Evolutionary conservation across 2,113 vertebrate genomes (phyloP).

Genomic region (Grus americana): DNA sequence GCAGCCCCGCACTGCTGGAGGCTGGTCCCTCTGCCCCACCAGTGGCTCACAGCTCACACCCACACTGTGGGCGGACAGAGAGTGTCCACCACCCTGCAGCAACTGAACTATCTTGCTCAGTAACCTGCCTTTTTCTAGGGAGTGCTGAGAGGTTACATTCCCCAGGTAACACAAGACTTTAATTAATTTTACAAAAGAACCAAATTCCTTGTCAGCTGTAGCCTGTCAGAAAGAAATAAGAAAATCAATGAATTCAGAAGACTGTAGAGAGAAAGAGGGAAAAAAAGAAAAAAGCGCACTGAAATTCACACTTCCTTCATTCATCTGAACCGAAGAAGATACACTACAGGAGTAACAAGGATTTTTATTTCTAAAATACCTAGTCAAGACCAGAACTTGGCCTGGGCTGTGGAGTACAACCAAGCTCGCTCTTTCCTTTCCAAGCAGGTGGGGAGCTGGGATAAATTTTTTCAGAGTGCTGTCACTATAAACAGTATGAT

Average conservation of each 20-base stretch:
- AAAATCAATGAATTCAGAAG: constrained; percentile 39
- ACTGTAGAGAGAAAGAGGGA: background rate
- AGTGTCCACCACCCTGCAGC: background rate
- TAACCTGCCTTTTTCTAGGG: background rate
- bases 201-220: background rate
- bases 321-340: background rate
- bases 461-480: background rate
- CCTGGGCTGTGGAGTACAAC: background rate
- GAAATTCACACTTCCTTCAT: background rate
- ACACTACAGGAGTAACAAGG: background rate
- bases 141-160: background rate
- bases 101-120: background rate
- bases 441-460: background rate
- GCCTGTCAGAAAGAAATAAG: constrained; percentile 41
- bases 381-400: background rate
- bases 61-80: background rate
- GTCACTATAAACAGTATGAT: background rate
- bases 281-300: fast-evolving
- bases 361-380: background rate
- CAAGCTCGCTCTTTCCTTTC: background rate
- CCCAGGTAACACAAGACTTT: background rate
- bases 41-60: background rate
- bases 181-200: constrained; percentile 50
- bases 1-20: background rate
- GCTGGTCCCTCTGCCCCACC: background rate